Evolutionary conservation across 2,888 invertebrate species (phyloP), one percentile per base, ranked within the genome.

Genomic region (Mechanitis messenoides): DNA sequence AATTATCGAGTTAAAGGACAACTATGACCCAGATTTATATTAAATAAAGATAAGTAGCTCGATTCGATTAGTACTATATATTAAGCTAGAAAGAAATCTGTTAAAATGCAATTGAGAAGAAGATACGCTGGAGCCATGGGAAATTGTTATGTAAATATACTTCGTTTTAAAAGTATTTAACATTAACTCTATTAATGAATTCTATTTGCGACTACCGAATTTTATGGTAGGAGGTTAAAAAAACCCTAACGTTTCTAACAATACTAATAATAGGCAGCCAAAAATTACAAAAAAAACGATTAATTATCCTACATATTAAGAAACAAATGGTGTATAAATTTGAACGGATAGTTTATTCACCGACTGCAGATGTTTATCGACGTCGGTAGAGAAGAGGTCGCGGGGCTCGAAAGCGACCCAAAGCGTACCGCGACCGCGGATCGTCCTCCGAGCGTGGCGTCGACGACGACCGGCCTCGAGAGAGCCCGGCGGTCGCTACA

Each of bases 401-500:
- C 47, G 20, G 20, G 20, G 5, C 47, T 20, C 47, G 42, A 11
- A 45, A 28, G 4, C 35, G 55, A 45, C 28, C 45, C 20, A 20
- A 20, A 20, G 20, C 20, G 20, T 20, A 20, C 20, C 20, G 20
- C 20, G 20, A 20, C 20, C 20, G 20, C 20, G 20, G 20, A 20
- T 20, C 20, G 20, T 20, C 20, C 20, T 20, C 20, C 0, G 20
- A 20, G 20, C 1, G 50, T 33, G 31, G 58, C 45, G 38, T 12
- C 0, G 20, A 20, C 20, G 20, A 20, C 20, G 38, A 11, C 20
- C 31, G 38, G 6, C 42, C 28, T 55, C 56, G 62, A 53, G 42
- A 50, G 20, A 65, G 56, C 12, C 55, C 62, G 61, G 71, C 68
- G 61, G 75, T 70, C 79, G 86, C 84, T 88, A 88, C 78, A 84